phyloP scores from a whole-genome alignment of 2,113 vertebrate genomes.

The Lipotes vexillifer region DNA sequence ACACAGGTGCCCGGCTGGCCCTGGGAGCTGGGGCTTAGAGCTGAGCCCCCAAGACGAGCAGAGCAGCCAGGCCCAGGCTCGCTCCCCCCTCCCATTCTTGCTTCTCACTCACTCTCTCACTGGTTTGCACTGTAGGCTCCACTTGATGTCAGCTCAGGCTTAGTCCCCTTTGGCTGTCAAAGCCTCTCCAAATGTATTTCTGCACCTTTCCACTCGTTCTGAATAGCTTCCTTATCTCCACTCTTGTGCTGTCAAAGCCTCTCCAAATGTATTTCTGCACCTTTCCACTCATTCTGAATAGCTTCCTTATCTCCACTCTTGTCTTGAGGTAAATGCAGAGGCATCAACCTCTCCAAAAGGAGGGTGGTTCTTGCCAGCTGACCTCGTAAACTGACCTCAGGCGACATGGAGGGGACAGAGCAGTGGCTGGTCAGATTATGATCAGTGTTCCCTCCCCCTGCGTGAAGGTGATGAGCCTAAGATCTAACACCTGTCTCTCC shows the following conservation, averaged over 20 bases:
- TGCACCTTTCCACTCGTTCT: not conserved
- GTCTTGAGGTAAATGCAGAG: not conserved
- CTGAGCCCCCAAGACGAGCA: not conserved
- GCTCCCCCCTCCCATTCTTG: rapidly evolving
- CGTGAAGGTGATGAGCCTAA: not conserved
- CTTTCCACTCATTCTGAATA: not conserved
- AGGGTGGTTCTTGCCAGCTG: not conserved
- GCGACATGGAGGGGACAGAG: not conserved
- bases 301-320: not conserved
- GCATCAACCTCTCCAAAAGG: not conserved
- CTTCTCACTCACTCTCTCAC: not conserved
- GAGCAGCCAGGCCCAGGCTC: not conserved
- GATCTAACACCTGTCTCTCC: not conserved
- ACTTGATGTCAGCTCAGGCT: not conserved
- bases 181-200: not conserved
- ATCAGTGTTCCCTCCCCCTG: not conserved
- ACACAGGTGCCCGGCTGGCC: not conserved
- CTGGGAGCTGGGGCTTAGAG: not conserved
- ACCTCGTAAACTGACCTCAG: not conserved
- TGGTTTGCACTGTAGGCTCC: not conserved
- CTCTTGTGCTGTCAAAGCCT: not conserved
- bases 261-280: not conserved
- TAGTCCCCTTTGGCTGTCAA: not conserved
- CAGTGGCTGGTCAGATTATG: not conserved
- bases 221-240: not conserved